Percentiles rank a stretch among this genome's conserved stretches.
phyloP scores from a whole-genome alignment of 1,140 invertebrate genomes.

The Achroia grisella region DNA sequence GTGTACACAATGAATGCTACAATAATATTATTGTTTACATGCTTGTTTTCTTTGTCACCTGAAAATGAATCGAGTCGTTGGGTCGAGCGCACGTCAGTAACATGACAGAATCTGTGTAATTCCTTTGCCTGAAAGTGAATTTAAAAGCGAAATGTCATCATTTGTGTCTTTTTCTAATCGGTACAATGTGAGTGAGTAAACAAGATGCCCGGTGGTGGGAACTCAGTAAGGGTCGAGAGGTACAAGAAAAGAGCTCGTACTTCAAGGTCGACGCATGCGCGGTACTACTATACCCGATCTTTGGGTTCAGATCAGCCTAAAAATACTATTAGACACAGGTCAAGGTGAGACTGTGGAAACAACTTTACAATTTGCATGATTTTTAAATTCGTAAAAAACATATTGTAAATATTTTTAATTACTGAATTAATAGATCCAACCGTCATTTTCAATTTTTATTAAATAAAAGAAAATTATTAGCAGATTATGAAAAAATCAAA shows the following conservation, averaged over 20 bases:
- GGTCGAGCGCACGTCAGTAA: constrained; percentile 30
- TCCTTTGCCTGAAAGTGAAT: background rate
- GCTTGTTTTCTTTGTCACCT: constrained; percentile 52
- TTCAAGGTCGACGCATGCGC: constrained; percentile 39
- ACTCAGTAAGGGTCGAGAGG: constrained; percentile 32
- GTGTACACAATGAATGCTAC: constrained; percentile 11
- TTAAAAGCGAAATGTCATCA: constrained; percentile 20
- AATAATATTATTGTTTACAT: constrained; percentile 64
- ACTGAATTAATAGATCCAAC: too few species aligned
- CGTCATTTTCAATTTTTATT: too few species aligned
- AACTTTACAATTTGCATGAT: too few species aligned
- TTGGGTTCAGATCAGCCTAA: constrained; percentile 29
- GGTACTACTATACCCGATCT: constrained; percentile 51
- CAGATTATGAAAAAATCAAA: too few species aligned
- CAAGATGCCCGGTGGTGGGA: constrained; percentile 46
- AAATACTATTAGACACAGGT: constrained; percentile 18
- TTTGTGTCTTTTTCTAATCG: constrained; percentile 14
- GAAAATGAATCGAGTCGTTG: constrained; percentile 25
- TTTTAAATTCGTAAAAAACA: too few species aligned
- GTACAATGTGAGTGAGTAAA: constrained; percentile 37
- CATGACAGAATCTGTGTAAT: constrained; percentile 6
- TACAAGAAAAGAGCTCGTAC: constrained; percentile 42
- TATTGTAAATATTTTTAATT: too few species aligned
- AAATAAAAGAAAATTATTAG: too few species aligned
- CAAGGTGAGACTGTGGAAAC: constrained; percentile 29